Evolutionary conservation across 2,797 vertebrate species (phyloP).

Genomic region (Acanthornis magna): DNA sequence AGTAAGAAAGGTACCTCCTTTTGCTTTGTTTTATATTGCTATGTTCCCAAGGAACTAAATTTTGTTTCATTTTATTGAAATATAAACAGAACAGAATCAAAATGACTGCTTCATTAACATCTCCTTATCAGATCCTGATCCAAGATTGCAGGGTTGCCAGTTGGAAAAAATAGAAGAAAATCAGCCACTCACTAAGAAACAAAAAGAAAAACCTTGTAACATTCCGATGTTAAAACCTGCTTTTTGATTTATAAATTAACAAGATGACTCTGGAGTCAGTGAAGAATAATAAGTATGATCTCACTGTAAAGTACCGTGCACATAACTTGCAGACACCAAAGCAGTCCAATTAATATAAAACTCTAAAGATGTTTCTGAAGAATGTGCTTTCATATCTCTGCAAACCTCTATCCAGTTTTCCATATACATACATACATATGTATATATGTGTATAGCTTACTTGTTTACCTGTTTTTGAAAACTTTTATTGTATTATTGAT

Average conservation of each 20-base stretch:
- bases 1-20: neutral
- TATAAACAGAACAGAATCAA: neutral
- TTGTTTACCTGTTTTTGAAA: neutral
- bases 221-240: neutral
- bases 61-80: neutral
- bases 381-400: neutral
- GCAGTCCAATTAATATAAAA: neutral
- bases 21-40: neutral
- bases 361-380: neutral
- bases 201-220: neutral
- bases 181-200: neutral
- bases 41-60: neutral
- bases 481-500: neutral
- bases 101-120: neutral
- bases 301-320: neutral
- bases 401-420: neutral
- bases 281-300: neutral
- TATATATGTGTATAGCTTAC: neutral
- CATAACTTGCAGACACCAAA: neutral
- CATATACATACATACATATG: fast-evolving
- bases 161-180: neutral
- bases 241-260: neutral
- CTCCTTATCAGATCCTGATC: neutral
- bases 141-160: neutral
- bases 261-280: neutral